Conservation (phyloP, 2,888 invertebrate species). For the Hirtodrosophila confusa region DNA sequence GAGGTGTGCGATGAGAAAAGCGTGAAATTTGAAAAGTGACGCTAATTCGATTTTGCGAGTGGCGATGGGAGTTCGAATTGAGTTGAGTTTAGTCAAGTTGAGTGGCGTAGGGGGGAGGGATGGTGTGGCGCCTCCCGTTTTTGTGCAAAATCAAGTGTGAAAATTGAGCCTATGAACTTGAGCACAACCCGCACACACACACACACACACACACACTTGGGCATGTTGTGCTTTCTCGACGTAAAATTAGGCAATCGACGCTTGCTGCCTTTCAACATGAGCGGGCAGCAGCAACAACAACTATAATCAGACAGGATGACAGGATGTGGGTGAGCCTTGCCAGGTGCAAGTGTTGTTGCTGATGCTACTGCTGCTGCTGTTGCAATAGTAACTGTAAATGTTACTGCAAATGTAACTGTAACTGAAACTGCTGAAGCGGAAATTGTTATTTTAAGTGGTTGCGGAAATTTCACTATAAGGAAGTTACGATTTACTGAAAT, state of each 20-base stretch:
- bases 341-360: constrained; percentile 45
- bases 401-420: constrained; percentile 26
- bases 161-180: constrained; percentile 66
- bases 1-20: constrained; percentile 46
- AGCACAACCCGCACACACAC: background rate
- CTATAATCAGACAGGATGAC: constrained; percentile 59
- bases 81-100: constrained; percentile 27
- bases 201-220: constrained; percentile 7
- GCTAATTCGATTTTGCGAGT: constrained; percentile 66
- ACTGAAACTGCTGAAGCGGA: constrained; percentile 65
- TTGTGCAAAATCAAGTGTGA: constrained; percentile 65
- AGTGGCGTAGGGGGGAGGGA: background rate
- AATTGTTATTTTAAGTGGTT: constrained; percentile 77
- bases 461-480: constrained; percentile 74
- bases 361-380: constrained; percentile 10
- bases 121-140: constrained; percentile 24
- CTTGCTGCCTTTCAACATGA: constrained; percentile 51
- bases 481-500: constrained; percentile 76
- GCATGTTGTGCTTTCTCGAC: constrained; percentile 28
- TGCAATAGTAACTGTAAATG: constrained; percentile 10
- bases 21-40: constrained; percentile 74
- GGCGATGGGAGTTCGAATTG: constrained; percentile 21
- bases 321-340: constrained; percentile 17
- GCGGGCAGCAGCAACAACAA: constrained; percentile 34
- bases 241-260: constrained; percentile 65